These are phyloP conservation scores for Naso thynnoides DNA, from an alignment of 2,797 vertebrate species.

Conservation along the genomic window DNA sequence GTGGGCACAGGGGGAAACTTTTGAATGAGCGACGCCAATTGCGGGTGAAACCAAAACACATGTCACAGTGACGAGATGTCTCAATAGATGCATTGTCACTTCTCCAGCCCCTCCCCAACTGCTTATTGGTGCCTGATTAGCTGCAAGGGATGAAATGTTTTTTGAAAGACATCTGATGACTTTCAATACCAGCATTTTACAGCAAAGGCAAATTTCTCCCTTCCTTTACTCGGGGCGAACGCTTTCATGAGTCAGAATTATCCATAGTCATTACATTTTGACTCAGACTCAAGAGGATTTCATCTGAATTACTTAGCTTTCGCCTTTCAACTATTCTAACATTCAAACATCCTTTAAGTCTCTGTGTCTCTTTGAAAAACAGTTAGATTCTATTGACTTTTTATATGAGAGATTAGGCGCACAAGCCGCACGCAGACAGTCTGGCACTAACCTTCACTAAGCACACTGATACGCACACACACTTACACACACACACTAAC, in stretches of 20 bases:
- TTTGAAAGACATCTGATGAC: constrained; percentile 43
- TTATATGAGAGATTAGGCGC: constrained; percentile 43
- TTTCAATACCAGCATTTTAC: constrained; percentile 31
- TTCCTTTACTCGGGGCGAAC: constrained; percentile 16
- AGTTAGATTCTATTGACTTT: constrained; percentile 53
- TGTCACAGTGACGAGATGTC: constrained; percentile 71
- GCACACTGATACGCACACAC: constrained; percentile 35
- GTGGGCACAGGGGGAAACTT: constrained; percentile 46
- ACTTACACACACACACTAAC: constrained; percentile 22
- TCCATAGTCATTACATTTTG: constrained; percentile 30
- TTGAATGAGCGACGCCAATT: constrained; percentile 39
- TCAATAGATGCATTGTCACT: constrained; percentile 68
- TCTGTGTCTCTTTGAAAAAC: constrained; percentile 52
- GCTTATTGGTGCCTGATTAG: constrained; percentile 11
- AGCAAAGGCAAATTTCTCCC: constrained; percentile 26
- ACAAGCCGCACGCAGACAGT: constrained; percentile 38
- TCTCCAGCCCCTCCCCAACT: constrained; percentile 5
- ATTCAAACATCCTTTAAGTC: constrained; percentile 48
- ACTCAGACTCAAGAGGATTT: constrained; percentile 49
- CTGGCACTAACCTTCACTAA: constrained; percentile 19
- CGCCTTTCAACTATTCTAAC: constrained; percentile 38
- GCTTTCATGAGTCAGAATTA: constrained; percentile 42
- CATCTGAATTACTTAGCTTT: constrained; percentile 32
- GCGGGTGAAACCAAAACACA: constrained; percentile 62
- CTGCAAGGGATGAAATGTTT: constrained; percentile 8